Evolutionary conservation across 2,888 invertebrate species (phyloP).

Genomic region (Rhogogaster chlorosoma): DNA sequence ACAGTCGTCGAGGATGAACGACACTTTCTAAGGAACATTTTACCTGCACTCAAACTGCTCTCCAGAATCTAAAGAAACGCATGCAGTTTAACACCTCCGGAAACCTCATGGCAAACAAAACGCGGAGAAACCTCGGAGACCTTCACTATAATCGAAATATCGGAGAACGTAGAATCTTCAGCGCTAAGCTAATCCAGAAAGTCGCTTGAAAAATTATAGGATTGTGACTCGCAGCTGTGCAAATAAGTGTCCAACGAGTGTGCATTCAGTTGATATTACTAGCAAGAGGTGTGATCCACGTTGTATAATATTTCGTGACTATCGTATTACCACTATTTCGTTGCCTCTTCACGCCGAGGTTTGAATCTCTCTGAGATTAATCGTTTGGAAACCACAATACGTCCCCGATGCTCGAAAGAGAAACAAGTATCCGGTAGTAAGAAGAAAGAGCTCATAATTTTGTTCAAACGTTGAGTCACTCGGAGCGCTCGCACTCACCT

Average conservation of each 20-base stretch:
- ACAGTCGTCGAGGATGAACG: not conserved
- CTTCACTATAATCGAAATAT: not conserved
- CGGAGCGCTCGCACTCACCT: conserved; percentile 20
- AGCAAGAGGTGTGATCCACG: not conserved
- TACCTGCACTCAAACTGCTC: not conserved
- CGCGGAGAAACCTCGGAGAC: not conserved
- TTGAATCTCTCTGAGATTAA: not conserved
- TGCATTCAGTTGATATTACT: not conserved
- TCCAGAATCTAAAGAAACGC: not conserved
- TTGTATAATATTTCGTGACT: not conserved
- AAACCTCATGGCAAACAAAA: not conserved
- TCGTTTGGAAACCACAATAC: not conserved
- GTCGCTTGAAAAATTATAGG: not conserved
- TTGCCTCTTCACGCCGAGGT: not conserved
- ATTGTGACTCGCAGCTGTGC: conserved; percentile 15
- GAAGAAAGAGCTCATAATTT: not conserved
- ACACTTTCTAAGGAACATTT: not conserved
- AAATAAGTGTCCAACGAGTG: conserved; percentile 26
- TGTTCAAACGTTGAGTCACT: not conserved
- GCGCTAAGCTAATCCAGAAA: not conserved
- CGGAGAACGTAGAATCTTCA: not conserved
- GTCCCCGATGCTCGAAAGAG: not conserved
- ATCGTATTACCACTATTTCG: not conserved
- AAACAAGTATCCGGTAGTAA: not conserved
- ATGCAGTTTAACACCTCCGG: not conserved